Evolutionary conservation across 2,797 vertebrate genomes (phyloP).

Genomic region (Pseudochromis fuscus): DNA sequence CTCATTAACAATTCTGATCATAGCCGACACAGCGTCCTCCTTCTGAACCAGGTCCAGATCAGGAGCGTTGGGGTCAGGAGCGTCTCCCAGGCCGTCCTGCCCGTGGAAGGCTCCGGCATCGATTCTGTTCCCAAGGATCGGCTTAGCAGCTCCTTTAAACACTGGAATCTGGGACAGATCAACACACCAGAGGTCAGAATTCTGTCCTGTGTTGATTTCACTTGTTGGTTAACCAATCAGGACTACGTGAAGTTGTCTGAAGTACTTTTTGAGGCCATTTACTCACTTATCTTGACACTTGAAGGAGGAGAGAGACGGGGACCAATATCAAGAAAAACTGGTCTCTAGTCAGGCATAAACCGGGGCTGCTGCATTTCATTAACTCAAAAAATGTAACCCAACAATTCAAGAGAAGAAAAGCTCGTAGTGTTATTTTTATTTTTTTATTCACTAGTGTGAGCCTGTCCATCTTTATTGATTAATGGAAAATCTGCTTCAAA

Average conservation of each 20-base stretch:
- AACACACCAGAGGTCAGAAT: neutral
- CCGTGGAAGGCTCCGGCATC: conserved; percentile 79
- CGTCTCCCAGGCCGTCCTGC: conserved; percentile 84
- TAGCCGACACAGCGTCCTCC: conserved; percentile 81
- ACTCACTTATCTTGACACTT: no score
- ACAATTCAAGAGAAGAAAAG: no score
- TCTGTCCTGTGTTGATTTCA: neutral
- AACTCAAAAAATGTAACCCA: no score
- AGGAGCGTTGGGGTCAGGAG: conserved; percentile 79
- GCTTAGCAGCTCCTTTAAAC: conserved; percentile 78
- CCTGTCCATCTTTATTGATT: neutral
- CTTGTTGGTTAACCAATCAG: no score
- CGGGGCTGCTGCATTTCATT: no score
- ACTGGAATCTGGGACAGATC: conserved; percentile 82
- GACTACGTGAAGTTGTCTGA: no score
- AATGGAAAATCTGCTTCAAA: no score
- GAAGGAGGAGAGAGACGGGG: no score
- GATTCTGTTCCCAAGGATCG: conserved; percentile 74
- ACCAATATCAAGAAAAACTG: no score
- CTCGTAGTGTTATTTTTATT: neutral
- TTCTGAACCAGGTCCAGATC: conserved; percentile 78
- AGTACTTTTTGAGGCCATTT: no score
- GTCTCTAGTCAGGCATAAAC: no score
- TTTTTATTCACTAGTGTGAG: neutral
- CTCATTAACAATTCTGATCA: conserved; percentile 83